Evolutionary conservation across 2,888 invertebrate genomes (phyloP).

Genomic region (Pristionchus entomophagus): DNA sequence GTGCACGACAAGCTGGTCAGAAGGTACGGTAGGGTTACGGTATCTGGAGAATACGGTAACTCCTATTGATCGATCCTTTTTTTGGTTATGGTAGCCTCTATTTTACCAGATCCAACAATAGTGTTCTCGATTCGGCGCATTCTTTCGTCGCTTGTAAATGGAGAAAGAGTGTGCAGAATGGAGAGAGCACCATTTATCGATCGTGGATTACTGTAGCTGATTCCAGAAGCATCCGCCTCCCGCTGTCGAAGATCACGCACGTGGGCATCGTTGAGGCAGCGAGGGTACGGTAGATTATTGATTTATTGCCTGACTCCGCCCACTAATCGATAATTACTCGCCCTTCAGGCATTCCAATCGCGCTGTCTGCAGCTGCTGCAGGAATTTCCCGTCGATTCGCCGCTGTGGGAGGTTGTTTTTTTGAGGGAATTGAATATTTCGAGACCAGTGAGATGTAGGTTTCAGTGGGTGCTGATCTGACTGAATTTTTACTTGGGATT

Average conservation of each 20-base stretch:
- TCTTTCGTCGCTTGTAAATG: background rate
- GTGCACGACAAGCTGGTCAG: slow-evolving; percentile 27
- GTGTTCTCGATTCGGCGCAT: background rate
- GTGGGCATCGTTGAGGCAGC: slow-evolving; percentile 42
- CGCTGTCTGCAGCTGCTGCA: slow-evolving; percentile 31
- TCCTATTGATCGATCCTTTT: too few species aligned
- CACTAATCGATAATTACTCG: background rate
- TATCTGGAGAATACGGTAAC: too few species aligned
- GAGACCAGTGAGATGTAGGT: background rate
- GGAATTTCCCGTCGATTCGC: slow-evolving; percentile 27
- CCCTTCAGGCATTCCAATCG: slow-evolving; percentile 31
- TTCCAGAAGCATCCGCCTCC: slow-evolving; percentile 41
- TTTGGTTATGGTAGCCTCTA: too few species aligned
- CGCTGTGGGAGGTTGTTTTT: slow-evolving; percentile 40
- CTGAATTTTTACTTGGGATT: background rate
- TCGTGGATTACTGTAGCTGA: background rate
- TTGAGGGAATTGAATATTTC: background rate
- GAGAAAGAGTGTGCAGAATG: background rate
- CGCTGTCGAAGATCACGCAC: slow-evolving; percentile 41
- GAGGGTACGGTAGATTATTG: slow-evolving; percentile 23
- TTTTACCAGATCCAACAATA: background rate
- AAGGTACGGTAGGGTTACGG: slow-evolving; percentile 21
- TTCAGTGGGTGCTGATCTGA: background rate
- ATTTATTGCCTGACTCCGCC: background rate
- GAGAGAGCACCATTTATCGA: background rate